A percentile compares a stretch with the other conserved stretches of the same genome.
phyloP scores from a whole-genome alignment of 23 tunicate genomes.

The Diplosoma virens region DNA sequence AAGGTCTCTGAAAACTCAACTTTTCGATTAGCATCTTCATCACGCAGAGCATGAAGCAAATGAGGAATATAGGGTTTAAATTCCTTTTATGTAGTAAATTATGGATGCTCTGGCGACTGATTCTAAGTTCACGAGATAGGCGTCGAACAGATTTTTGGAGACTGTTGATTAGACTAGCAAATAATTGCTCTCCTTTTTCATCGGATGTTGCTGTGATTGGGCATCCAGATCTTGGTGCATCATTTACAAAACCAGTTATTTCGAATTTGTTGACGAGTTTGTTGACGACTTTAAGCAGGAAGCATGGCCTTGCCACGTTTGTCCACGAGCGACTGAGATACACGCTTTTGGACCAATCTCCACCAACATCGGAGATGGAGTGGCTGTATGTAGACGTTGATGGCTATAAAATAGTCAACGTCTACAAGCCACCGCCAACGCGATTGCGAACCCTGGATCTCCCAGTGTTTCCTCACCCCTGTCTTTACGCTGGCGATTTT shows the following conservation, averaged over 20 bases:
- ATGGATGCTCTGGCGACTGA: constrained; percentile 18
- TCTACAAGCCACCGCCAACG: no score
- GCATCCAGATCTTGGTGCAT: constrained; percentile 27
- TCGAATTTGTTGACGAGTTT: constrained; percentile 25
- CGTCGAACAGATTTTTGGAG: constrained; percentile 29
- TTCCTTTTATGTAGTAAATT: constrained; percentile 19
- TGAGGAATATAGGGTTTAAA: constrained; percentile 26
- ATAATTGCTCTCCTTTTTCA: constrained; percentile 24
- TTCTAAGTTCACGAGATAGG: constrained; percentile 25
- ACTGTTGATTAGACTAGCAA: constrained; percentile 26
- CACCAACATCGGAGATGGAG: no score
- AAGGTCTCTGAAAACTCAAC: constrained; percentile 34
- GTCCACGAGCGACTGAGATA: no score
- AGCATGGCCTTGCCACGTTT: no score
- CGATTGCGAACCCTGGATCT: no score
- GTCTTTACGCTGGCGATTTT: no score
- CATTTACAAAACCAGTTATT: constrained; percentile 24
- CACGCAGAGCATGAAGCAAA: constrained; percentile 23
- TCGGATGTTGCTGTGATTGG: constrained; percentile 31
- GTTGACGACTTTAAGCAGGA: no score
- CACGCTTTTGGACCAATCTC: no score
- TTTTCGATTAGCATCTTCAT: constrained; percentile 29
- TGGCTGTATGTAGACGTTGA: no score
- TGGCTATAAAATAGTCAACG: no score
- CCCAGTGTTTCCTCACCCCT: no score